These are phyloP conservation scores for Bombylius major DNA, from an alignment of 2,888 invertebrate species.

Conservation along the genomic window DNA sequence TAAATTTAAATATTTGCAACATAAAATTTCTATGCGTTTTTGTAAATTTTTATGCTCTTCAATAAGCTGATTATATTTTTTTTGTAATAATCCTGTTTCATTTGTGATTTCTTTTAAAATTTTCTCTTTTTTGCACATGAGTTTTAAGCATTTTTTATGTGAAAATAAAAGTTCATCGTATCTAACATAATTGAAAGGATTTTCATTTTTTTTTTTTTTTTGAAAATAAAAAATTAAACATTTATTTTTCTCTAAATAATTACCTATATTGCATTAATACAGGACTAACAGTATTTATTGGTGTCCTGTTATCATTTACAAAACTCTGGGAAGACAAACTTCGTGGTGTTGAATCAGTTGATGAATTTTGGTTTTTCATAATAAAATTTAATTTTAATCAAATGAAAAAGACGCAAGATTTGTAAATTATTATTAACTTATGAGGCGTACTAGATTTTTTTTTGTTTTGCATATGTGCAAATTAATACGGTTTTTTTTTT, in stretches of 20 bases:
- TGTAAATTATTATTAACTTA: too few species aligned
- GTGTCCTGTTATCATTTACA: neutral
- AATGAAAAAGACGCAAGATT: too few species aligned
- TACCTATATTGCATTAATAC: conserved; percentile 12
- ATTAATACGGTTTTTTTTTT: too few species aligned
- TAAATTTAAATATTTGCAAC: conserved; percentile 23
- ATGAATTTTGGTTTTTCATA: neutral
- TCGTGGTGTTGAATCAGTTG: conserved; percentile 14
- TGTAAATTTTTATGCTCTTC: conserved; percentile 15
- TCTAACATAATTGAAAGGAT: conserved; percentile 13
- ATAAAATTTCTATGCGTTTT: conserved; percentile 18
- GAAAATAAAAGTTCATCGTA: conserved; percentile 27
- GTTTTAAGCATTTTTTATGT: conserved; percentile 25
- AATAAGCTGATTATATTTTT: conserved; percentile 23
- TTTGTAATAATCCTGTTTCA: conserved; percentile 23
- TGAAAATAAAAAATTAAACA: neutral
- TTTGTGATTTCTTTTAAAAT: conserved; percentile 20
- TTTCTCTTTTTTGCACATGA: conserved; percentile 25
- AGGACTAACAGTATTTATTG: conserved; percentile 6
- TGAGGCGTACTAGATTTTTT: too few species aligned
- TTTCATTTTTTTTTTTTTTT: too few species aligned
- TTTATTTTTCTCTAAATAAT: neutral
- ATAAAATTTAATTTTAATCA: too few species aligned
- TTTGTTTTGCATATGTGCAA: too few species aligned
- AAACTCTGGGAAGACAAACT: neutral